A percentile compares a stretch with the other conserved stretches of the same genome.
phyloP scores from a whole-genome alignment of 23 tunicate species.

The Clavelina lepadiformis region DNA sequence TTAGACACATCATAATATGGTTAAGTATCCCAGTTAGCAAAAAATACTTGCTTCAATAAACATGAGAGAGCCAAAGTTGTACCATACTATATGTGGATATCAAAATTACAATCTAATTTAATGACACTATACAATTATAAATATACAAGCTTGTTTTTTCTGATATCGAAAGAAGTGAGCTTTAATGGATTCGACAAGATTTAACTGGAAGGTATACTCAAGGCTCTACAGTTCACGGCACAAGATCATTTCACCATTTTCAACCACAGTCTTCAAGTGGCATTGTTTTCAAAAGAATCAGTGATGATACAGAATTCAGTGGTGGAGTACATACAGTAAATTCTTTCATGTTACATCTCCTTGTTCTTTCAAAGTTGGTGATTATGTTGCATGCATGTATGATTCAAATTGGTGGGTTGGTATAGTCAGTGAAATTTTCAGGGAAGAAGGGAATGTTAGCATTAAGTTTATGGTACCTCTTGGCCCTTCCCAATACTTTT shows the following conservation, averaged over 20 bases:
- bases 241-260: slow-evolving; percentile 20
- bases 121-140: no score
- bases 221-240: slow-evolving; percentile 11
- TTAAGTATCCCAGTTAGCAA: no score
- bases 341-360: not conserved
- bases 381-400: slow-evolving; percentile 6
- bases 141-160: no score
- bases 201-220: no score
- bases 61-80: no score
- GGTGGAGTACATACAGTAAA: not conserved
- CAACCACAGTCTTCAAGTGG: not conserved
- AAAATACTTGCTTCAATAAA: no score
- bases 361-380: not conserved
- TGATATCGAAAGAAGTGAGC: no score
- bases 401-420: slow-evolving; percentile 12
- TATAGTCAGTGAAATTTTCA: not conserved
- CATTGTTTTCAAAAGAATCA: slow-evolving; percentile 11
- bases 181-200: no score
- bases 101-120: no score
- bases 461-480: slow-evolving; percentile 4
- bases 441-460: not conserved
- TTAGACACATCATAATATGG: no score
- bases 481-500: slow-evolving; percentile 1
- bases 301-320: not conserved
- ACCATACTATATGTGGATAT: no score